phyloP scores from a whole-genome alignment of 92 coral and sea anemone genomes.

The Phenganax stokvisi region DNA sequence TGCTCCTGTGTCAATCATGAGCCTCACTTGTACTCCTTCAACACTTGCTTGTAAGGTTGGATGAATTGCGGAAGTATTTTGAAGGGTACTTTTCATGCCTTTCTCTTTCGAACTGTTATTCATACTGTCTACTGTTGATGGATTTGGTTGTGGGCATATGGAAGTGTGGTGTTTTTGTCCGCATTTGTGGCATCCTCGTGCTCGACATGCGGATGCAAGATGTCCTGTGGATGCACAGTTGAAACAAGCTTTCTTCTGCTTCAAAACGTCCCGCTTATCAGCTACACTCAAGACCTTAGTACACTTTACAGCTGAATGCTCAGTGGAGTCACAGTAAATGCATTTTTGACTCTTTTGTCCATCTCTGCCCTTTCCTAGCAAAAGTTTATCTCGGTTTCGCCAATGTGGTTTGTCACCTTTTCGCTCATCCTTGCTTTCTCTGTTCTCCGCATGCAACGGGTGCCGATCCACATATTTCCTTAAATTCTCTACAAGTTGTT shows the following conservation, averaged over 20 bases:
- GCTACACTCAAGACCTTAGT: not conserved
- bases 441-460: slow-evolving; percentile 29
- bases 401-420: slow-evolving; percentile 20
- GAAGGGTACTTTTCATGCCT: not conserved
- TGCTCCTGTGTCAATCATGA: slow-evolving; percentile 51
- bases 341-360: not conserved
- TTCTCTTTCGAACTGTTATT: not conserved
- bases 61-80: not conserved
- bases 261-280: not conserved
- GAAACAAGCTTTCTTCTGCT: not conserved
- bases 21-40: slow-evolving; percentile 18
- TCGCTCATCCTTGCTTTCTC: slow-evolving; percentile 19
- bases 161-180: slow-evolving; percentile 18
- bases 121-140: not conserved
- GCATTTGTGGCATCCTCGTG: not conserved
- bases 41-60: not conserved
- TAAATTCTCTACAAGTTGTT: slow-evolving; percentile 48
- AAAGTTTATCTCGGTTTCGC: slow-evolving; percentile 15
- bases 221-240: not conserved
- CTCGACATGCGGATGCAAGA: not conserved
- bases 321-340: not conserved
- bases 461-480: slow-evolving; percentile 47
- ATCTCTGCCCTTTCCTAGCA: not conserved
- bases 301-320: not conserved
- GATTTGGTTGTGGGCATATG: not conserved